These are phyloP conservation scores for Panzeria rudis DNA, from an alignment of 2,888 invertebrate genomes.

Conservation along the genomic window DNA sequence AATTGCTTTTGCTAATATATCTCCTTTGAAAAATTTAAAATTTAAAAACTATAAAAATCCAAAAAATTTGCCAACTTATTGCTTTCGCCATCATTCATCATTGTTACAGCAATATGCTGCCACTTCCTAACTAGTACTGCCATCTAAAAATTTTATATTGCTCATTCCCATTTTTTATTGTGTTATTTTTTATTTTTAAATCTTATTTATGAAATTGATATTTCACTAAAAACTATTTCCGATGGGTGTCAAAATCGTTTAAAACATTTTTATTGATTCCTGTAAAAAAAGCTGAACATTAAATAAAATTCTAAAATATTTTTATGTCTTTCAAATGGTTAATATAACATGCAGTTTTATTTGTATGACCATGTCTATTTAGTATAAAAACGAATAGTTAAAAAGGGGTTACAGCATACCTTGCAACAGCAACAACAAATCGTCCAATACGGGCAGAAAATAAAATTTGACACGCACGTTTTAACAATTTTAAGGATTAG, in stretches of 20 bases:
- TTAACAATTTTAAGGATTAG: conserved; percentile 68
- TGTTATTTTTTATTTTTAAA: conserved; percentile 34
- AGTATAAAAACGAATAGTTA: conserved; percentile 11
- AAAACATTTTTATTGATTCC: conserved; percentile 64
- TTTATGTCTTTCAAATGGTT: conserved; percentile 59
- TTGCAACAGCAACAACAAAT: conserved; percentile 36
- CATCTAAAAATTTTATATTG: conserved; percentile 19
- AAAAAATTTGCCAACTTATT: not conserved
- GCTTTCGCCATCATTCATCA: conserved; percentile 47
- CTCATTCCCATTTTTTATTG: not conserved
- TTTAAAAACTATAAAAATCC: not conserved
- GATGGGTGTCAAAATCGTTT: conserved; percentile 63
- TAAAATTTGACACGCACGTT: conserved; percentile 71
- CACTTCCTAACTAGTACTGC: not conserved
- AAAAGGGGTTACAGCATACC: conserved; percentile 63
- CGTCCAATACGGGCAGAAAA: conserved; percentile 31
- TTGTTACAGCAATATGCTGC: conserved; percentile 53
- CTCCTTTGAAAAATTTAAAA: conserved; percentile 5
- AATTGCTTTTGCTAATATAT: not conserved
- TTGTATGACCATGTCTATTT: conserved; percentile 33
- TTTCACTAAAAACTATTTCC: conserved; percentile 68
- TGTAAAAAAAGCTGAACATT: conserved; percentile 15
- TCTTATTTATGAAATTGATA: conserved; percentile 67
- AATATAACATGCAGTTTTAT: conserved; percentile 46
- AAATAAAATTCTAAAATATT: conserved; percentile 63